These are phyloP conservation scores for Otolemur crassicaudatus DNA, from an alignment of 2,797 vertebrate genomes.

Conservation along the genomic window DNA sequence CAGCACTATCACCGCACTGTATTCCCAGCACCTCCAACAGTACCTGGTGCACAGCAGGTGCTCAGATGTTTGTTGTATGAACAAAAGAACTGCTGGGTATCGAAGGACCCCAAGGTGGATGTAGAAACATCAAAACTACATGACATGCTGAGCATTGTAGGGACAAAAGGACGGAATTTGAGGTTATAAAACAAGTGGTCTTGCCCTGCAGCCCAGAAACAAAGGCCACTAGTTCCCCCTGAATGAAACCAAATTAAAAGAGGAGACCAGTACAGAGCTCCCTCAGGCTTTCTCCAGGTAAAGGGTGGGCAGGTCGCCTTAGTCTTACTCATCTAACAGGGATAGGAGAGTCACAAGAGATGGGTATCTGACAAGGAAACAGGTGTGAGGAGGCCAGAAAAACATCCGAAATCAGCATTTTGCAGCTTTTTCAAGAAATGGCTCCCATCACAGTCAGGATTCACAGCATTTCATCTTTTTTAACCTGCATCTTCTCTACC, in stretches of 20 bases:
- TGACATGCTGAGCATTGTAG: neutral
- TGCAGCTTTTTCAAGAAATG: neutral
- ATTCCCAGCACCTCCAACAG: neutral
- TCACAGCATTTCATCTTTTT: neutral
- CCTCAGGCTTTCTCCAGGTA: neutral
- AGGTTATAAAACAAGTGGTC: neutral
- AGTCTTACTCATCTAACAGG: too few species aligned
- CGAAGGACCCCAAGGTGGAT: neutral
- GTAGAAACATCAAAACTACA: neutral
- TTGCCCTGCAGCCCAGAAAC: neutral
- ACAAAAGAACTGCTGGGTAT: neutral
- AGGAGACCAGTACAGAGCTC: neutral
- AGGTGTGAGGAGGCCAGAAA: neutral
- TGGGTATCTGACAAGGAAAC: neutral
- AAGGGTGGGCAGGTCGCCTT: neutral
- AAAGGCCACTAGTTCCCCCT: neutral
- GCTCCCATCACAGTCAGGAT: neutral
- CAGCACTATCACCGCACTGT: too few species aligned
- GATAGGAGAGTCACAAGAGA: accelerated
- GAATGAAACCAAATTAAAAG: neutral
- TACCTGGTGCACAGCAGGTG: neutral
- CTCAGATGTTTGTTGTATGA: neutral
- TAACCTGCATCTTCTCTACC: neutral
- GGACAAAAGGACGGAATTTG: neutral
- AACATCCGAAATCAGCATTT: neutral